phyloP scores from a whole-genome alignment of 2,113 vertebrate genomes.

The Ictalurus furcatus region DNA sequence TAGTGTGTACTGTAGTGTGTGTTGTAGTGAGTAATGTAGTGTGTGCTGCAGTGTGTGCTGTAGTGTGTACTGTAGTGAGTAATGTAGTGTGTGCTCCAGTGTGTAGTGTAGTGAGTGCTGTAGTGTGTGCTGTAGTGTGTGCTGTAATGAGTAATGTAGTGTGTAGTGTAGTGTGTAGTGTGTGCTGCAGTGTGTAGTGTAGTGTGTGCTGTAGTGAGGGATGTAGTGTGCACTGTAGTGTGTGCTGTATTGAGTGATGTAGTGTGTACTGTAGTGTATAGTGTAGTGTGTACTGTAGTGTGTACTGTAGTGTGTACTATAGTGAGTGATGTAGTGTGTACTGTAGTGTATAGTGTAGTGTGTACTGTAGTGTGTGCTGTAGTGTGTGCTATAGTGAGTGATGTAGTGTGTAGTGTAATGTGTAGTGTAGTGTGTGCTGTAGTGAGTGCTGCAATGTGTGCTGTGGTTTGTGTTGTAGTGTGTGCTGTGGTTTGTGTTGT shows the following conservation, averaged over 20 bases:
- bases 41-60: not conserved
- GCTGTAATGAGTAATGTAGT: not conserved
- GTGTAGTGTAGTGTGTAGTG: not conserved
- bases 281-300: not conserved
- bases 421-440: not conserved
- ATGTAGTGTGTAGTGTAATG: not conserved
- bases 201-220: not conserved
- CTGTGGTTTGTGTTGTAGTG: not conserved
- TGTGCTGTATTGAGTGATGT: not conserved
- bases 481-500: not conserved
- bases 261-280: not conserved
- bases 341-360: not conserved
- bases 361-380: not conserved
- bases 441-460: not conserved
- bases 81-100: not conserved
- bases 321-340: not conserved
- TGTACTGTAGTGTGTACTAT: not conserved
- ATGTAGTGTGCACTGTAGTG: not conserved
- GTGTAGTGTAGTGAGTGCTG: not conserved
- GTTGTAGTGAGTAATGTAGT: not conserved
- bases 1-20: not conserved
- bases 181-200: not conserved
- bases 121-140: not conserved
- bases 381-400: not conserved
- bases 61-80: not conserved